Conservation (phyloP, 2,888 invertebrate species). For the Schizaphis graminum region DNA sequence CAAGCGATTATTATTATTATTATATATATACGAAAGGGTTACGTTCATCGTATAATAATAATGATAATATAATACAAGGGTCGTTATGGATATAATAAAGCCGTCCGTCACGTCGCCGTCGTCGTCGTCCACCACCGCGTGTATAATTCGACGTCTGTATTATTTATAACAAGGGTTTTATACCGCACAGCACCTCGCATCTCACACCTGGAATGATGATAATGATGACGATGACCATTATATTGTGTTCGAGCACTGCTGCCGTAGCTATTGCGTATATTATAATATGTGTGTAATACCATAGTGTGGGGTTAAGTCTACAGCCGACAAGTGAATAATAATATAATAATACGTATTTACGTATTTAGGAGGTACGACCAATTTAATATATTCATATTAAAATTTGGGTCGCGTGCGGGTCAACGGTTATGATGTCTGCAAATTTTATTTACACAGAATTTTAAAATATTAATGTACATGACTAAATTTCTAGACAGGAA, state of each 20-base stretch:
- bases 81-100: background rate
- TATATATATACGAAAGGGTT: conserved; percentile 51
- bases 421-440: background rate
- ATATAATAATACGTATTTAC: background rate
- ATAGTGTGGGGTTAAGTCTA: background rate
- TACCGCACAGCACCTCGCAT: background rate
- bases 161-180: conserved; percentile 36
- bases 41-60: conserved; percentile 2
- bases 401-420: background rate
- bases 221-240: conserved; percentile 27
- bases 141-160: conserved; percentile 15
- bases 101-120: background rate
- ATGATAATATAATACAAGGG: conserved; percentile 36
- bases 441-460: background rate
- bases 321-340: background rate
- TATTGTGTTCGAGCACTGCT: background rate
- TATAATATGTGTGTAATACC: background rate
- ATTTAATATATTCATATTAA: background rate
- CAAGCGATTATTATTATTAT: conserved; percentile 27
- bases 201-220: conserved; percentile 23
- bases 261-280: background rate
- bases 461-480: background rate
- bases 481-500: background rate
- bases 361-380: background rate
- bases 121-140: background rate